Conservation (phyloP, 2,888 invertebrate species). For the Agriopis aurantiaria region DNA sequence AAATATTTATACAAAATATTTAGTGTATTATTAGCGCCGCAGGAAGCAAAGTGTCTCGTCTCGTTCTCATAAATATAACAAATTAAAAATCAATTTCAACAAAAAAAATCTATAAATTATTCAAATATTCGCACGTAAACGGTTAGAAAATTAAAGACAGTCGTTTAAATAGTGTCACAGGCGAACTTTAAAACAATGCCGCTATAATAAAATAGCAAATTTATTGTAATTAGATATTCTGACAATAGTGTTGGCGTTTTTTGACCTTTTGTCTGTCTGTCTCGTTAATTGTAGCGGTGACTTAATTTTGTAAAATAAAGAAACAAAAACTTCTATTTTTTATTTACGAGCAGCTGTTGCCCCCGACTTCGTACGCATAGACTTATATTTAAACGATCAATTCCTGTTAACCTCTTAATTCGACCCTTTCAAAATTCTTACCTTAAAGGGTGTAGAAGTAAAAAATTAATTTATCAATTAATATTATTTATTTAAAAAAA, state of each 20-base stretch:
- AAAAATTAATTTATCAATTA: too few relatives aligned
- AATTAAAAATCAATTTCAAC: constrained; percentile 52
- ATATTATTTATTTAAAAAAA: too few relatives aligned
- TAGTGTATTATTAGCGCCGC: constrained; percentile 32
- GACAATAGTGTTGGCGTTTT: constrained; percentile 42
- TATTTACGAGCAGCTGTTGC: not conserved
- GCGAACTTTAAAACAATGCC: constrained; percentile 41
- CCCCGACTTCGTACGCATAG: too few relatives aligned
- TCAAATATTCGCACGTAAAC: constrained; percentile 47
- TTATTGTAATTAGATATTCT: constrained; percentile 43
- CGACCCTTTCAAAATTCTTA: too few relatives aligned
- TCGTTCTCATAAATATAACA: constrained; percentile 42
- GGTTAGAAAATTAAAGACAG: constrained; percentile 46
- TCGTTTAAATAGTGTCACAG: constrained; percentile 44
- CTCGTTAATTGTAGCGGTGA: constrained; percentile 16
- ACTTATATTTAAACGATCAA: too few relatives aligned
- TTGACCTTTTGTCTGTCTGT: constrained; percentile 44
- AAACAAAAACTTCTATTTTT: not conserved
- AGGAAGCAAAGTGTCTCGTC: constrained; percentile 22
- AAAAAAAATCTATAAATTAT: constrained; percentile 41
- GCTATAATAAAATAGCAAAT: constrained; percentile 48
- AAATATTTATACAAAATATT: constrained; percentile 14
- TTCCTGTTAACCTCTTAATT: too few relatives aligned
- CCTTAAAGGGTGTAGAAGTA: too few relatives aligned
- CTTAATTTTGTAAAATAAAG: constrained; percentile 11